Base-by-base conservation (phyloP, 2,888 invertebrate species). In the Troides oblongomaculatus region DNA sequence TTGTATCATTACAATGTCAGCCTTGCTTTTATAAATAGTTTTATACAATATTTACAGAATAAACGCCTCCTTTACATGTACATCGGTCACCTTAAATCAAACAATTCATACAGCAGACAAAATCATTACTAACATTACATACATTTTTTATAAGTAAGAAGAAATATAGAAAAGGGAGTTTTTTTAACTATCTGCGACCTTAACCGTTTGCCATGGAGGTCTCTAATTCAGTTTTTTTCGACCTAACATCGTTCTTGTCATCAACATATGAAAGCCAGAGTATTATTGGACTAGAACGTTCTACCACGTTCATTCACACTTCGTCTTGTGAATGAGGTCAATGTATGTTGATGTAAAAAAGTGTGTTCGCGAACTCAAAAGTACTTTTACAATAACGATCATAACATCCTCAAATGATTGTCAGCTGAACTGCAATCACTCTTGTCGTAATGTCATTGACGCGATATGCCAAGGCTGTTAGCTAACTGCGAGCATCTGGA, bases 401-500 rank as follows among this genome's bases (percentile, higher is more conserved):
- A 92, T 92, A 92, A 92, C 92, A 92, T 92, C 82, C 90, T 83
- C 57, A 92, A 77, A 75, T 86, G 86, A 78, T 90, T 89, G 70
- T 92, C 90, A 71, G 90, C 80, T 5, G 92, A 89, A 86, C 90
- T 90, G 79, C 90, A 90, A 78, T 91, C 89, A 87, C 92, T 89
- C 81, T 91, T 92, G 79, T 87, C 91, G 88, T 91, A 90, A 66
- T 92, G 92, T 92, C 92, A 92, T 92, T 95, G 94, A 73, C 93
- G 93, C 71, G 95, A 91, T 64, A 96, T 88, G 72, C 96, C 96
- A 78, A 96, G 90, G 82, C 93, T 94, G 74, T 94, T 93, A 18
- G 96, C 96, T 80, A 96, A 88, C 75, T 95, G 95, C 77, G 95
- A 94, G 89, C 96, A 96, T 81, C 95, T 94, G 77, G 95, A 93